These are phyloP conservation scores for Synergus japonicus DNA, from an alignment of 2,888 invertebrate genomes.

Conservation along the genomic window DNA sequence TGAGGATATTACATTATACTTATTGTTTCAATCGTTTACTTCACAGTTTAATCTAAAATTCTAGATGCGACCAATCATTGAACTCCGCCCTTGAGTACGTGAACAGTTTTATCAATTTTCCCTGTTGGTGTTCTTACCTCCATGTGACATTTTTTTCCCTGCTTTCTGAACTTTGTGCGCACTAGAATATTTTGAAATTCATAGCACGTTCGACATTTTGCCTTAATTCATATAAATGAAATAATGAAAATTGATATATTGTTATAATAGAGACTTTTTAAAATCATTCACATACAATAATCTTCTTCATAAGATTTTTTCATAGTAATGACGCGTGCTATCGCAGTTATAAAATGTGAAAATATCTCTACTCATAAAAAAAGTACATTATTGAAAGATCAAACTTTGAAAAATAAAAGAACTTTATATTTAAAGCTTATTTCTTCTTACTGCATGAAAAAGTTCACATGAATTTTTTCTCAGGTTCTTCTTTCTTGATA, in stretches of 20 bases:
- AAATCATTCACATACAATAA: background rate
- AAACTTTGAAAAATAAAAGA: background rate
- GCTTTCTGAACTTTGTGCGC: background rate
- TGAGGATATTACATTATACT: background rate
- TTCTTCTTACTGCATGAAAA: background rate
- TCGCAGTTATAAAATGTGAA: background rate
- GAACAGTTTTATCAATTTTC: background rate
- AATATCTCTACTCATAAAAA: background rate
- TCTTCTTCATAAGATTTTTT: background rate
- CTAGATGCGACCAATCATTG: background rate
- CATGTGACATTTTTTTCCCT: slow-evolving; percentile 1
- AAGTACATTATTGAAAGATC: background rate
- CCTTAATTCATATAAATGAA: background rate
- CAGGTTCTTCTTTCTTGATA: background rate
- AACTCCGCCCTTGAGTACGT: slow-evolving; percentile 3
- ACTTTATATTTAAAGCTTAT: background rate
- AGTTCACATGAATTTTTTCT: background rate
- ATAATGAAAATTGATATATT: background rate
- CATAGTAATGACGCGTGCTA: background rate
- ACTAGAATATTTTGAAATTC: background rate
- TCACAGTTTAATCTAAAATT: background rate
- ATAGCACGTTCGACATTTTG: background rate
- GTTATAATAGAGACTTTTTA: too few species aligned
- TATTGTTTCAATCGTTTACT: background rate
- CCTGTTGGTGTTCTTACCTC: background rate